Evolutionary conservation across 2,797 vertebrate genomes (phyloP).

Genomic region (Acanthiza pusilla): DNA sequence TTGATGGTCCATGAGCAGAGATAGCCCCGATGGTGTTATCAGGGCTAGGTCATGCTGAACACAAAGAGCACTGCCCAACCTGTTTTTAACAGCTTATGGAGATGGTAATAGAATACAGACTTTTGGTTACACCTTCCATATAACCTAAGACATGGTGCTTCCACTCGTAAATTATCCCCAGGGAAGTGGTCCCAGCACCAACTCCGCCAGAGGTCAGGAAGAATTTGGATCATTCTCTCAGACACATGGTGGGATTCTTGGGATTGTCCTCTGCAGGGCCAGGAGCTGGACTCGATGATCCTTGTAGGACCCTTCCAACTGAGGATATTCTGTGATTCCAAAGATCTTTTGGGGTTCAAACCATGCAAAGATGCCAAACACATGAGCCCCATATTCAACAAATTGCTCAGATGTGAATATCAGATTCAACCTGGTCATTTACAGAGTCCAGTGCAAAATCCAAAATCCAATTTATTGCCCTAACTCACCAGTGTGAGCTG

Average conservation of each 20-base stretch:
- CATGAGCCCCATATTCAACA: not conserved
- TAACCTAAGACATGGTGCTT: not conserved
- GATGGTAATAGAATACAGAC: too few relatives aligned
- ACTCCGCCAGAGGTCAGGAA: not conserved
- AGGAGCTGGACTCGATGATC: accelerated
- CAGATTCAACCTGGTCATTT: not conserved
- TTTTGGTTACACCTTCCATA: too few relatives aligned
- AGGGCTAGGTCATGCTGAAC: too few relatives aligned
- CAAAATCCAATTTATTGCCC: not conserved
- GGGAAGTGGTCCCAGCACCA: too few relatives aligned
- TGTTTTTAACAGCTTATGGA: too few relatives aligned
- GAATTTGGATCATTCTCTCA: not conserved
- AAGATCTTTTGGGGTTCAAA: not conserved
- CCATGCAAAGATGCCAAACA: not conserved
- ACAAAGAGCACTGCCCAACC: too few relatives aligned
- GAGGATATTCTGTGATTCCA: not conserved
- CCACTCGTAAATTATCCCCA: accelerated
- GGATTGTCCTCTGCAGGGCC: not conserved
- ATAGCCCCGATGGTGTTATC: too few relatives aligned
- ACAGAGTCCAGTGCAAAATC: not conserved
- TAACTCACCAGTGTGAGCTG: not conserved
- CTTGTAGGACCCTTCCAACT: accelerated
- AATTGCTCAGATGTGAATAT: not conserved
- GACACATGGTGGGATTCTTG: not conserved
- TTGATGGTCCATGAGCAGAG: too few relatives aligned